phyloP scores from a whole-genome alignment of 2,113 vertebrate genomes.

The Hemichromis elongatus region DNA sequence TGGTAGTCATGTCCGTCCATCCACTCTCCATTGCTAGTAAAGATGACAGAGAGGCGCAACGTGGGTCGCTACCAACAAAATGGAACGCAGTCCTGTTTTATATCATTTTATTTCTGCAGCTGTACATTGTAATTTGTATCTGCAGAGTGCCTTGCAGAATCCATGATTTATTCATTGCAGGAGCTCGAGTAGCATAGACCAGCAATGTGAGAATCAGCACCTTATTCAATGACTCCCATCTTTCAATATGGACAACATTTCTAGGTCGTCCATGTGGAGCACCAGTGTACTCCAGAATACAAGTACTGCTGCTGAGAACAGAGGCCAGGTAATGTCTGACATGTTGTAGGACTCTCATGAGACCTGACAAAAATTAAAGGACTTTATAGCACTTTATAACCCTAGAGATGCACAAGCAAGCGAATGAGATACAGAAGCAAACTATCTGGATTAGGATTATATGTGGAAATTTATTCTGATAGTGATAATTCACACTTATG shows the following conservation, averaged over 20 bases:
- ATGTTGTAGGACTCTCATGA: conserved; percentile 47
- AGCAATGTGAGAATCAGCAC: conserved; percentile 60
- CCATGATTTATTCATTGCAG: conserved; percentile 70
- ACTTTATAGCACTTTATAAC: conserved; percentile 38
- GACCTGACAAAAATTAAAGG: conserved; percentile 44
- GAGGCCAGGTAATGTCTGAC: conserved; percentile 50
- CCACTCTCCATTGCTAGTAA: conserved; percentile 28
- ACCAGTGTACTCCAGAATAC: conserved; percentile 45
- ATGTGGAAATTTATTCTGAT: neutral
- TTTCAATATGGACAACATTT: conserved; percentile 63
- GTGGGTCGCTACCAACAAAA: conserved; percentile 46
- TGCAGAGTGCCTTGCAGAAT: conserved; percentile 53
- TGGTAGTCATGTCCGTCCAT: neutral
- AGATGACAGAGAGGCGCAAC: conserved; percentile 49
- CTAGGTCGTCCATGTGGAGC: conserved; percentile 63
- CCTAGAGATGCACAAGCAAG: neutral
- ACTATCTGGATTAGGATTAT: neutral
- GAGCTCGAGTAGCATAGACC: conserved; percentile 56
- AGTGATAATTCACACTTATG: conserved; percentile 9
- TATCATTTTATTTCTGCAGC: conserved; percentile 66
- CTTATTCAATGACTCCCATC: conserved; percentile 63
- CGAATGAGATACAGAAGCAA: conserved; percentile 20
- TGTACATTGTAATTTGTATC: conserved; percentile 66
- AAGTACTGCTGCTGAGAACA: conserved; percentile 53
- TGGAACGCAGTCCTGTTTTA: conserved; percentile 62